Base-by-base conservation (phyloP, 2,797 vertebrate genomes). In the Potorous gilbertii region DNA sequence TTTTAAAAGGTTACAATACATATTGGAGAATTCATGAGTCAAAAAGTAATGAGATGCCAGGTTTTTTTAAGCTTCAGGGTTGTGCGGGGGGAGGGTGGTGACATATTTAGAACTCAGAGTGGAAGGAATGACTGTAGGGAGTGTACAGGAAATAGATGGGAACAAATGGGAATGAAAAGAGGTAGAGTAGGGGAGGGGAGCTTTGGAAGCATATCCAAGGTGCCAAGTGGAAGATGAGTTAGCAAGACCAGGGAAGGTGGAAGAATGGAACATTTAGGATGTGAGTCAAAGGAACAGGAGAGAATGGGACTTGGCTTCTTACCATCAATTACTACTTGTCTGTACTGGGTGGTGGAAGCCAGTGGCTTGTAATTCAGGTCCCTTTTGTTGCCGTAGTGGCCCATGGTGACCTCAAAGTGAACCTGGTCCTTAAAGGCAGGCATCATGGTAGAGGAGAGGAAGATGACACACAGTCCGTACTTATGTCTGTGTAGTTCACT, bases 371-470 rank as follows among this genome's bases (percentile, higher is more conserved):
- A 98, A 11, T 96, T 98, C 95, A 59, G 95, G 27, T 98, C 98
- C 62, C 66, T 96, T 28, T 96, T 97, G 98, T 98, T 98, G 40
- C 98, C 98, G 0, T 98, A 97, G 91, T 97, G 66, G 21, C 99
- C 99, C 0, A 98, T 93, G 95, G 98, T 99, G 98, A 99, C 98
- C 97, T 99, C 98, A 0, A 99, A 98, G 1, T 98, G 97, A 96
- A 99, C 97, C 28, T 97, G 97, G 66, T 98, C 98, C 11, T 97
- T 55, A 28, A 98, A 96, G 0, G 94, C 57, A 0, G 98, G 97
- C 97, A 99, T 97, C 98, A 97, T 97, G 55, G 98, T 98, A 66
- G 98, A 98, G 4, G 98, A 98, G 54, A 98, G 98, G 90, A 99
- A 99, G 92, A 98, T 46, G 2, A 98, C 98, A 0, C 98, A 98